Conservation (phyloP, 1,140 invertebrate species). For the Pseudomyrmex concolor region DNA sequence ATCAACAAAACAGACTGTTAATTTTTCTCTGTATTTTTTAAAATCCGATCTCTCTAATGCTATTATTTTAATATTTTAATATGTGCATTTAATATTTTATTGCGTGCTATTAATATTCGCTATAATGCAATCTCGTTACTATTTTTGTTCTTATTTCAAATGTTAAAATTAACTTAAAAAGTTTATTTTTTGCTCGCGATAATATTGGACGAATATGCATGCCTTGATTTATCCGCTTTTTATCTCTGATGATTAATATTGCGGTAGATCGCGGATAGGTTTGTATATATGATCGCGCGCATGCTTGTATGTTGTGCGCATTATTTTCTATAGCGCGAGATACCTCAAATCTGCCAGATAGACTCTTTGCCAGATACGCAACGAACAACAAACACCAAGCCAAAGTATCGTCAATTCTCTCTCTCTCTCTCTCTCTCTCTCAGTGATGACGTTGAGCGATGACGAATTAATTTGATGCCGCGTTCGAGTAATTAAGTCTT, state of each 20-base stretch:
- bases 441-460: too few species aligned
- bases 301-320: neutral
- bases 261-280: constrained; percentile 6
- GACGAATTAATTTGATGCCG: too few species aligned
- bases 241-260: constrained; percentile 23
- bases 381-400: constrained; percentile 37
- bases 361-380: constrained; percentile 58
- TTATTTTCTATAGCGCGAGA: constrained; percentile 6
- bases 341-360: constrained; percentile 3
- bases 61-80: too few species aligned
- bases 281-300: neutral
- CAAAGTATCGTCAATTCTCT: constrained; percentile 65
- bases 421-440: neutral
- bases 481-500: neutral
- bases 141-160: neutral
- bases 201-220: neutral
- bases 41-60: neutral
- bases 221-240: neutral
- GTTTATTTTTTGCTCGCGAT: too few species aligned
- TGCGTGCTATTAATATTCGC: neutral
- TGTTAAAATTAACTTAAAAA: constrained; percentile 20
- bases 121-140: neutral
- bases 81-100: neutral
- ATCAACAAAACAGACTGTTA: constrained; percentile 21
- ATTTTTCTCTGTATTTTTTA: constrained; percentile 8